Base-by-base conservation (phyloP, 2,797 vertebrate genomes). In the Coccyzus lansbergi region DNA sequence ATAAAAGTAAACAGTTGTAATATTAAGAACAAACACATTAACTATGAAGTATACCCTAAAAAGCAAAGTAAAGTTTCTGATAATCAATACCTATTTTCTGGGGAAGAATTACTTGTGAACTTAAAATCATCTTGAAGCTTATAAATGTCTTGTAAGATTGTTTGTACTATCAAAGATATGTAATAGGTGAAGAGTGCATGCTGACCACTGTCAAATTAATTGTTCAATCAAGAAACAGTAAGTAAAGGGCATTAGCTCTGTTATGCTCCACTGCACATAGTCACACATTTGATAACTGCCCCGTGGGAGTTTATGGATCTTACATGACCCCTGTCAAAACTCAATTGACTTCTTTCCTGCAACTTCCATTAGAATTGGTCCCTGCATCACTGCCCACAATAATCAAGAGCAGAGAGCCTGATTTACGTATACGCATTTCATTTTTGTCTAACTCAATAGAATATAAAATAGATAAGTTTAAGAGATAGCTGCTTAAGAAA, bases 301-400 rank as follows among this genome's bases (percentile, higher is more conserved):
- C 56, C 17, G 0, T 77, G 93, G 70, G 86, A 94, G 80, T 83
- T 94, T 78, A 95, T 78, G 88, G 81, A 93, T 90, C 81, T 78
- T 91, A 85, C 80, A 44, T 92, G 94, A 97, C 93, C 95, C 84
- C 84, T 93, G 90, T 91, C 49, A 0, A 96, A 95, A 94, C 55
- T 77, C 95, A 96, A 96, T 94, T 96, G 88, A 96, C 90, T 93
- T 83, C 83, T 89, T 96, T 40, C 56, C 84, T 71, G 80, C 55
- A 95, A 94, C 90, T 96, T 94, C 94, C 89, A 92, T 96, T 95
- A 96, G 83, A 96, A 91, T 40, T 62, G 80, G 90, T 92, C 38
- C 74, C 53, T 92, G 95, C 92, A 95, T 88, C 95, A 71, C 88
- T 94, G 86, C 90, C 56, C 86, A 69, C 71, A 94, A 89, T 71